These are phyloP conservation scores for Pantherophis guttatus DNA, from an alignment of 2,113 vertebrate species.

Conservation along the genomic window DNA sequence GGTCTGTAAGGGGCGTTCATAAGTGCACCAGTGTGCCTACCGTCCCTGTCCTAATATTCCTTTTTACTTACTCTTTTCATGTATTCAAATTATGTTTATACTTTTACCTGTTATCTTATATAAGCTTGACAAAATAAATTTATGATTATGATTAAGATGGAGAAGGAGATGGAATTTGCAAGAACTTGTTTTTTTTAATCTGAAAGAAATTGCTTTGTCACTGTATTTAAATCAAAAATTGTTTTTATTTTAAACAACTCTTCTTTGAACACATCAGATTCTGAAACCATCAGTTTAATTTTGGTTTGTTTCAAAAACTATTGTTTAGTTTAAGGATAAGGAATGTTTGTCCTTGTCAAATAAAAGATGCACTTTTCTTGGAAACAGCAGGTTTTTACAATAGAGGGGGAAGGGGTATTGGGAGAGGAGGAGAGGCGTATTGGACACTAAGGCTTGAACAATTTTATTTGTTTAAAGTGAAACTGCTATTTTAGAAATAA, in stretches of 20 bases:
- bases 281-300: background rate
- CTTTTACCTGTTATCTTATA: too few relatives aligned
- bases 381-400: background rate
- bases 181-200: background rate
- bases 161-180: too few relatives aligned
- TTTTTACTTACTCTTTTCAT: too few relatives aligned
- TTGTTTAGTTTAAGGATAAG: background rate
- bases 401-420: background rate
- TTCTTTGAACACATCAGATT: background rate
- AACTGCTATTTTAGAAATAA: background rate
- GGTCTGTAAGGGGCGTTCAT: too few relatives aligned
- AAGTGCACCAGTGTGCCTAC: too few relatives aligned
- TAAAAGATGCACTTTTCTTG: background rate
- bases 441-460: background rate
- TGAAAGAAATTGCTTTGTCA: background rate
- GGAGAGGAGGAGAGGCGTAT: background rate
- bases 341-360: background rate
- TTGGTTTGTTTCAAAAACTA: background rate
- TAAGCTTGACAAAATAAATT: too few relatives aligned
- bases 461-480: background rate
- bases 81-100: too few relatives aligned
- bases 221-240: background rate
- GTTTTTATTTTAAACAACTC: background rate
- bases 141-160: too few relatives aligned
- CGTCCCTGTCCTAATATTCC: too few relatives aligned